phyloP scores from a whole-genome alignment of 30 jellyfish, hydroid and myxozoan species.

The Phacellophora camtschatica region DNA sequence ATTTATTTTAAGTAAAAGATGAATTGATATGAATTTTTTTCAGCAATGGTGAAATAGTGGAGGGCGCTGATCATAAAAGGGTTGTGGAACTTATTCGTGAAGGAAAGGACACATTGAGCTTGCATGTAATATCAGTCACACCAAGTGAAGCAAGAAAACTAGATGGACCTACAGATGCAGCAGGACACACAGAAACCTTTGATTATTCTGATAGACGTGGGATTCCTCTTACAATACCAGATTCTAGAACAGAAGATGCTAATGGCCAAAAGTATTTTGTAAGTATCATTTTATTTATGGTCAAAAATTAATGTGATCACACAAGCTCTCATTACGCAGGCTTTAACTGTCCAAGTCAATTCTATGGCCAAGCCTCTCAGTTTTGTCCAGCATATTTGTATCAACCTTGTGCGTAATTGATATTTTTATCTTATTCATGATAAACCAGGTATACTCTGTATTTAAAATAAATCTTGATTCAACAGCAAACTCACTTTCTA shows the following conservation, averaged over 20 bases:
- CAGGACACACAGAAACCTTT: constrained; percentile 46
- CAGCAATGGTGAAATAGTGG: constrained; percentile 85
- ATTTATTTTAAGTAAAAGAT: no score
- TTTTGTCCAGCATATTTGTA: no score
- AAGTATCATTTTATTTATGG: background rate
- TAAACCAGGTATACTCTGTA: no score
- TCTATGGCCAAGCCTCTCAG: background rate
- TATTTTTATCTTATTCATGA: no score
- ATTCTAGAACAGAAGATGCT: constrained; percentile 75
- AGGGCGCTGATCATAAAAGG: constrained; percentile 95
- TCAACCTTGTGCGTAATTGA: no score
- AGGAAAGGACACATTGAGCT: constrained; percentile 74
- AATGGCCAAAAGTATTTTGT: constrained; percentile 94
- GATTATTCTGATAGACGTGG: constrained; percentile 88
- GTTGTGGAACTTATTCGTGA: constrained; percentile 96
- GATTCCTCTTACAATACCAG: constrained; percentile 93
- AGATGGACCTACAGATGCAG: constrained; percentile 88
- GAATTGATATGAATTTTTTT: background rate
- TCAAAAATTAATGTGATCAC: no score
- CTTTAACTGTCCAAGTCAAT: background rate
- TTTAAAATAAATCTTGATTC: no score
- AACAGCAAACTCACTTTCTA: no score
- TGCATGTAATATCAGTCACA: constrained; percentile 90
- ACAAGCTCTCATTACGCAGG: no score
- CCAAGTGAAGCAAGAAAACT: constrained; percentile 99